Conservation (phyloP, 2,113 vertebrate genomes). For the Pongo abelii region DNA sequence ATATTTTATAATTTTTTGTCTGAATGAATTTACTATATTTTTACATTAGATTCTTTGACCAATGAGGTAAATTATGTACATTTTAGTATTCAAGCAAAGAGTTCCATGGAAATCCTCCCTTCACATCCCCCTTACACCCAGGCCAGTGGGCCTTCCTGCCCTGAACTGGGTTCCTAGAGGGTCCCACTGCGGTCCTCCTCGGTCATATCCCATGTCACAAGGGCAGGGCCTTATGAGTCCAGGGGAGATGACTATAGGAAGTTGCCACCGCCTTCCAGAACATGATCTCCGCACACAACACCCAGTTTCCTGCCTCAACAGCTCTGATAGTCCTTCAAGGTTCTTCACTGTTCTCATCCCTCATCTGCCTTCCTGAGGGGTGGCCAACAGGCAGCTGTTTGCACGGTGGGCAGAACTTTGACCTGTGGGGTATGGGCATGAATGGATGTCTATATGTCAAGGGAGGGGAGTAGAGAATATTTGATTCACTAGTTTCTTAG, state of each 20-base stretch:
- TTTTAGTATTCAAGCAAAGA: not conserved
- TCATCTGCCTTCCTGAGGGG: not conserved
- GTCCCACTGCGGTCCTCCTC: not conserved
- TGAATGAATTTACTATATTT: not conserved
- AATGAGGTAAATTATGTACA: not conserved
- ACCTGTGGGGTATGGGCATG: fast-evolving
- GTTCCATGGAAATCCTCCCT: not conserved
- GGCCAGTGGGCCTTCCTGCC: not conserved
- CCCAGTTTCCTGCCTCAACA: not conserved
- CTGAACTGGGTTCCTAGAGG: not conserved
- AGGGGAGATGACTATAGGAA: not conserved
- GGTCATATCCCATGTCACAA: fast-evolving
- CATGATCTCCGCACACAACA: not conserved
- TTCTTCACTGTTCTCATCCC: not conserved
- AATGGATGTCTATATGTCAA: not conserved
- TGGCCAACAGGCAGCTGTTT: not conserved
- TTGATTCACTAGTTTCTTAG: not conserved
- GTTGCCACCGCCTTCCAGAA: fast-evolving
- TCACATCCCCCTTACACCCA: not conserved
- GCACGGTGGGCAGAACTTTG: not conserved
- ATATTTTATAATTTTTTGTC: not conserved
- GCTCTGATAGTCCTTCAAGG: not conserved
- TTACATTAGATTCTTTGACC: not conserved
- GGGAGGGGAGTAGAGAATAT: not conserved
- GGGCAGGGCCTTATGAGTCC: fast-evolving